Evolutionary conservation across 2,113 vertebrate species (phyloP).

Genomic region (Halichoeres trimaculatus): DNA sequence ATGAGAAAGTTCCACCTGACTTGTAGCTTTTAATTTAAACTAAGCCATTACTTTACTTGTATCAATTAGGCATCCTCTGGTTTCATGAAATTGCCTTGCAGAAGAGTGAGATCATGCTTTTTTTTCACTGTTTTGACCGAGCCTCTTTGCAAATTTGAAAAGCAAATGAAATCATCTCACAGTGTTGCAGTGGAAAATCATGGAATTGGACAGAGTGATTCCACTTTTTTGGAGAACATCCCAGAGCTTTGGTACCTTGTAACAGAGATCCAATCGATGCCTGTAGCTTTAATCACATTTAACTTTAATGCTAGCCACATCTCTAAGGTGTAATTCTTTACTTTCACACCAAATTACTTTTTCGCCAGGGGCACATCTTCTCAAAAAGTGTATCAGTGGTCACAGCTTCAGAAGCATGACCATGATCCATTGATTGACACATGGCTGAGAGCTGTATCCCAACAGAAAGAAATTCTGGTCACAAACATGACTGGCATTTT

Average conservation of each 20-base stretch:
- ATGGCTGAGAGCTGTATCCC: conserved; percentile 48
- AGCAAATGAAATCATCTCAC: conserved; percentile 65
- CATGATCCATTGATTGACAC: conserved; percentile 70
- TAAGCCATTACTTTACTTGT: conserved; percentile 61
- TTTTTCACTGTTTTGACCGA: background rate
- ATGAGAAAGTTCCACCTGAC: conserved; percentile 78
- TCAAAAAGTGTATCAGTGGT: conserved; percentile 58
- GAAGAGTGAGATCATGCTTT: conserved; percentile 33
- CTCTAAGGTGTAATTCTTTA: conserved; percentile 71
- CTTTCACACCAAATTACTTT: conserved; percentile 78
- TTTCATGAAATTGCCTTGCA: conserved; percentile 22
- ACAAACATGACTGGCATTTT: conserved; percentile 18
- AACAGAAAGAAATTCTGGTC: conserved; percentile 20
- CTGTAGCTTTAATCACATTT: conserved; percentile 76
- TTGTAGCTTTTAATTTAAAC: conserved; percentile 78
- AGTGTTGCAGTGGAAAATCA: conserved; percentile 59
- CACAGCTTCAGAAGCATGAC: conserved; percentile 47
- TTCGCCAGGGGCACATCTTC: conserved; percentile 55
- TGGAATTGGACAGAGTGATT: conserved; percentile 52
- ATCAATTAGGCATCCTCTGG: conserved; percentile 64
- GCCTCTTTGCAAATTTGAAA: conserved; percentile 48
- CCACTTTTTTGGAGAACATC: conserved; percentile 51
- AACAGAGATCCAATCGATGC: conserved; percentile 72
- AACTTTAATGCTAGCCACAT: conserved; percentile 71
- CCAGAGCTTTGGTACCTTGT: conserved; percentile 44